Evolutionary conservation across 2,113 vertebrate species (phyloP).

Genomic region (Misgurnus anguillicaudatus): DNA sequence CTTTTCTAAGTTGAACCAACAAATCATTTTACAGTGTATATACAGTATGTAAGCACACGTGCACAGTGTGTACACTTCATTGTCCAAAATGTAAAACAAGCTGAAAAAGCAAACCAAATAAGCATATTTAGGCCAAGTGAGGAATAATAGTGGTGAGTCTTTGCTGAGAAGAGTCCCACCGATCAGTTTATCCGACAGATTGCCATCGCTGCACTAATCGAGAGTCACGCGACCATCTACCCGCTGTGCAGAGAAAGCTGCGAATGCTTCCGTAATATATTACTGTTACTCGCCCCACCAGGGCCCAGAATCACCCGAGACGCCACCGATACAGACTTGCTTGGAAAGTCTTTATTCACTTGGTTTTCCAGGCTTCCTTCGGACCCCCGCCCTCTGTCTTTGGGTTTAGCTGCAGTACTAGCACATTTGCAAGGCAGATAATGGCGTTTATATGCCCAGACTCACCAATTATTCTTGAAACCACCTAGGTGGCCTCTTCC

Average conservation of each 20-base stretch:
- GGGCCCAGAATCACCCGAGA: too few relatives aligned
- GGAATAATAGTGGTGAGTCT: too few relatives aligned
- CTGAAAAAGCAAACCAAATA: not conserved
- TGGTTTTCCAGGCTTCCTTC: constrained; percentile 35
- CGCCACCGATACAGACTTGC: constrained; percentile 26
- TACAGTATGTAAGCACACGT: constrained; percentile 20
- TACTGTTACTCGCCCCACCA: too few relatives aligned
- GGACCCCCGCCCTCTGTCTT: constrained; percentile 2
- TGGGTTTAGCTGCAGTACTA: constrained; percentile 22
- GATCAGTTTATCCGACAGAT: too few relatives aligned
- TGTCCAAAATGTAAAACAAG: constrained; percentile 35
- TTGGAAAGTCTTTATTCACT: constrained; percentile 47
- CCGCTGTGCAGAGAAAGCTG: too few relatives aligned
- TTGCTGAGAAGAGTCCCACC: too few relatives aligned
- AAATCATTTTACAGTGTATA: too few relatives aligned
- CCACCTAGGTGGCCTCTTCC: constrained; percentile 35
- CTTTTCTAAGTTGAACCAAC: too few relatives aligned
- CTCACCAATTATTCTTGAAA: constrained; percentile 35
- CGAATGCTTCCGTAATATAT: too few relatives aligned
- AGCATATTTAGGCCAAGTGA: constrained; percentile 5
- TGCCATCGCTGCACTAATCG: too few relatives aligned
- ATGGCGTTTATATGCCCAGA: constrained; percentile 34
- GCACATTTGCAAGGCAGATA: constrained; percentile 43
- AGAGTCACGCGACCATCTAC: too few relatives aligned
- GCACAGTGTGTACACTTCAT: not conserved